phyloP scores from a whole-genome alignment of 1,140 invertebrate species.

The Drosophila pseudoobscura region DNA sequence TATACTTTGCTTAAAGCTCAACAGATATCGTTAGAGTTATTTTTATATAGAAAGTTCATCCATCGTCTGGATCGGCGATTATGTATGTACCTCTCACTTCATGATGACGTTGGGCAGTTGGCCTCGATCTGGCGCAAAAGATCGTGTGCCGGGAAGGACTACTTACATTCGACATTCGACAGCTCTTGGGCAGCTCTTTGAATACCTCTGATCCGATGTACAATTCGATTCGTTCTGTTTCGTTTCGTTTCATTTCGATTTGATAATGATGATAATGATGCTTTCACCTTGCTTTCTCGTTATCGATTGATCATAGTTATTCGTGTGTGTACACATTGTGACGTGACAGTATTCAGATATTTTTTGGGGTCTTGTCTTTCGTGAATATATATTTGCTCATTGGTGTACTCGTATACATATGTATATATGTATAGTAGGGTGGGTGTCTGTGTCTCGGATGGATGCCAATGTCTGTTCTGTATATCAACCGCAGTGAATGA shows the following conservation, averaged over 20 bases:
- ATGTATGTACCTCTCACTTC: conserved; percentile 28
- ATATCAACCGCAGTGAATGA: too few species aligned
- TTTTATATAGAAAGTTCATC: conserved; percentile 14
- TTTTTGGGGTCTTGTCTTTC: conserved; percentile 21
- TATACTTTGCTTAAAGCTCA: conserved; percentile 23
- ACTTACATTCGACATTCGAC: conserved; percentile 49
- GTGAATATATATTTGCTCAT: conserved; percentile 2
- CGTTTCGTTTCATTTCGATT: neutral
- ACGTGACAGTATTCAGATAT: conserved; percentile 9
- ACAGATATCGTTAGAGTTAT: conserved; percentile 26
- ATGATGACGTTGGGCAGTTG: too few species aligned
- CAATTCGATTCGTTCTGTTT: neutral
- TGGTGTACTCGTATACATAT: too few species aligned
- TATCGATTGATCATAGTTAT: conserved; percentile 14
- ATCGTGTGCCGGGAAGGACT: conserved; percentile 18
- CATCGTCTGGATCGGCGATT: conserved; percentile 1
- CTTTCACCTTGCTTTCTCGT: conserved; percentile 22
- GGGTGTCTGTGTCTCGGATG: neutral
- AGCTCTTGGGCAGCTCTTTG: conserved; percentile 17
- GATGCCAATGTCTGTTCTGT: too few species aligned
- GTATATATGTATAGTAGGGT: neutral
- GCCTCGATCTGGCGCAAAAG: too few species aligned
- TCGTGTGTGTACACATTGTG: neutral
- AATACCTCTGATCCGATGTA: conserved; percentile 28
- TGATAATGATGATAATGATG: conserved; percentile 32